A percentile compares a stretch with the other conserved stretches of the same genome.
Conservation (phyloP, 2,888 invertebrate genomes). For the Cataglyphis altisquamis region DNA sequence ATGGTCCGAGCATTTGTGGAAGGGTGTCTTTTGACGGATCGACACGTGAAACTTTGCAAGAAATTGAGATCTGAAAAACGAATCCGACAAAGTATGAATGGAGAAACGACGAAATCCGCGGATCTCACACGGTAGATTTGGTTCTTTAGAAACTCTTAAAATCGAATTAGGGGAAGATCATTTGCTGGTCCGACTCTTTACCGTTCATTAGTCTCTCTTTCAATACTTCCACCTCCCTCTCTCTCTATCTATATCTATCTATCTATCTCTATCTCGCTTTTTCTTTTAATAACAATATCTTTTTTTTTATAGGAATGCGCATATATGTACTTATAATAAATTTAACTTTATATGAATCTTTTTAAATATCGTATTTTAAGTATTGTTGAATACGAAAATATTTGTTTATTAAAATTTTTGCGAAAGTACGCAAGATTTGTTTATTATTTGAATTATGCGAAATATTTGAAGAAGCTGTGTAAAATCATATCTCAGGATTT, state of each 20-base stretch:
- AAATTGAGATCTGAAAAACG: conserved; percentile 65
- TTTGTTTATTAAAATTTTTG: conserved; percentile 18
- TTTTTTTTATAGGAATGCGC: background rate
- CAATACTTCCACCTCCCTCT: background rate
- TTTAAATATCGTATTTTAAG: background rate
- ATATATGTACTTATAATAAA: background rate
- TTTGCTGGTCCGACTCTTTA: background rate
- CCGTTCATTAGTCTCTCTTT: conserved; percentile 32
- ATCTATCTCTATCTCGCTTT: background rate
- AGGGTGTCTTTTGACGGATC: conserved; percentile 55
- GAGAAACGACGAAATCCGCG: conserved; percentile 40
- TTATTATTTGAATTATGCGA: background rate
- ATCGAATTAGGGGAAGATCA: conserved; percentile 27
- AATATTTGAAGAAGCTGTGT: background rate
- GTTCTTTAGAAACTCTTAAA: conserved; percentile 25
- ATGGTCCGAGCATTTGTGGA: conserved; percentile 57
- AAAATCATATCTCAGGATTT: background rate
- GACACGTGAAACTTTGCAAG: conserved; percentile 62
- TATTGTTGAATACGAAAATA: background rate
- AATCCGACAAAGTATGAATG: conserved; percentile 32
- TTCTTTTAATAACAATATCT: background rate
- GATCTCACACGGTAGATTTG: conserved; percentile 4
- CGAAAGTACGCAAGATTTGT: background rate
- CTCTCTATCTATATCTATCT: background rate
- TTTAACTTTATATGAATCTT: background rate